Evolutionary conservation across 2,113 vertebrate genomes (phyloP), one percentile per base, ranked within the genome.

Genomic region (Phylloscopus trochilus): DNA sequence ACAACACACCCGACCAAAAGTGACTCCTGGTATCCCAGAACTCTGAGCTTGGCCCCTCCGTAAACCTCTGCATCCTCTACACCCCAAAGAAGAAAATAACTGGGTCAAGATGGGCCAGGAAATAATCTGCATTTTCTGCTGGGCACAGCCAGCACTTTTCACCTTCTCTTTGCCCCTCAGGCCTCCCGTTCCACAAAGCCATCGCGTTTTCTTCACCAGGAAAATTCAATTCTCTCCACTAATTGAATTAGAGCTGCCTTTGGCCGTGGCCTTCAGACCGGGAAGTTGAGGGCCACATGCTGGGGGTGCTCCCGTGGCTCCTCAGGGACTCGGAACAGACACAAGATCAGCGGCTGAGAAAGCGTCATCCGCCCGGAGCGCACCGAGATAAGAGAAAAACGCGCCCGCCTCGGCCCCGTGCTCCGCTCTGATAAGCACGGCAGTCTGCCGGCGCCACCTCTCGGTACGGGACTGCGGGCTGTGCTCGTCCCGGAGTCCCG

Each of bases 401-500:
- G 66, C 13, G n/a, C 26, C 74, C 41, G 89, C 49, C 37, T 13
- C 13, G 74, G 59, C 15, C 66, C 53, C n/a, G 79, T 0, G 22
- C 51, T 15, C 3, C 2, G 39, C 43, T 11, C 35, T 4, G 17
- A 31, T 23, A 60, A 33, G 56, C 35, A 31, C 7, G 28, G n/a
- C 53, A 72, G 96, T 82, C 74, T 94, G 77, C 58, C 83, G 89
- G 96, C 69, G 95, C 98, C 98, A 96, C 89, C 98, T 97, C 69
- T 85, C 91, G 98, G 94, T 17, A 8, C 30, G 1, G 10, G 26
- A 9, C 7, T 0, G 1, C 2, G 30, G 47, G 28, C 2, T 15
- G 46, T 4, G 59, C 33, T 44, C n/a, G 19, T 21, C 49, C 21
- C 37, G 5, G 2, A 0, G 13, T 27, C 33, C 26, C 41, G 41